Conservation (phyloP, 1,140 invertebrate species). For the Ooceraea biroi region DNA sequence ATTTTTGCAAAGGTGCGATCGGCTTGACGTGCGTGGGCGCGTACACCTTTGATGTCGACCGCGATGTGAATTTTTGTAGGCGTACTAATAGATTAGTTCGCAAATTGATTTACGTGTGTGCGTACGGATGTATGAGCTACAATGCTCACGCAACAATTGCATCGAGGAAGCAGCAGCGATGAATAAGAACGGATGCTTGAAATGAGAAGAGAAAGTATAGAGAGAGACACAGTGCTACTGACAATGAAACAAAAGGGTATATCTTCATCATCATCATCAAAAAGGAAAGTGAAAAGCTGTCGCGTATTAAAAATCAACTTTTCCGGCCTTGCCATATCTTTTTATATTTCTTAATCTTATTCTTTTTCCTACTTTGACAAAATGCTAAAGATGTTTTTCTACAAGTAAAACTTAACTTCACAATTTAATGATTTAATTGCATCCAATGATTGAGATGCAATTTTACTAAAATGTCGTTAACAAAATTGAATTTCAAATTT, state of each 20-base stretch:
- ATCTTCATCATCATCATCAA: background rate
- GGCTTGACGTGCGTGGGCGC: background rate
- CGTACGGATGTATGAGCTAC: background rate
- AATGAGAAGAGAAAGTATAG: background rate
- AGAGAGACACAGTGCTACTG: background rate
- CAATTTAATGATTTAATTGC: background rate
- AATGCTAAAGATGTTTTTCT: background rate
- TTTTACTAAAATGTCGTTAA: background rate
- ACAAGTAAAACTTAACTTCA: background rate
- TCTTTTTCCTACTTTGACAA: background rate
- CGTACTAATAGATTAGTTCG: constrained; percentile 37
- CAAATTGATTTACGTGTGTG: background rate
- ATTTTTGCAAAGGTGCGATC: constrained; percentile 49
- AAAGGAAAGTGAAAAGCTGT: background rate
- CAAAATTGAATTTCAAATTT: background rate
- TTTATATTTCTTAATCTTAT: background rate
- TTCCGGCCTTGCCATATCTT: background rate
- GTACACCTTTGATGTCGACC: constrained; percentile 42
- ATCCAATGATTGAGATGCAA: background rate
- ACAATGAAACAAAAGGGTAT: background rate
- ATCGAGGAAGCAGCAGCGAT: background rate
- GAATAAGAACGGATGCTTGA: background rate
- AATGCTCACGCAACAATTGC: background rate
- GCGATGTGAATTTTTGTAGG: constrained; percentile 41
- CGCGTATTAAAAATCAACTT: background rate